Percentiles rank a stretch among this genome's conserved stretches.
These are phyloP conservation scores for Piscicola geometra DNA, from an alignment of 2,888 invertebrate genomes.

Conservation along the genomic window DNA sequence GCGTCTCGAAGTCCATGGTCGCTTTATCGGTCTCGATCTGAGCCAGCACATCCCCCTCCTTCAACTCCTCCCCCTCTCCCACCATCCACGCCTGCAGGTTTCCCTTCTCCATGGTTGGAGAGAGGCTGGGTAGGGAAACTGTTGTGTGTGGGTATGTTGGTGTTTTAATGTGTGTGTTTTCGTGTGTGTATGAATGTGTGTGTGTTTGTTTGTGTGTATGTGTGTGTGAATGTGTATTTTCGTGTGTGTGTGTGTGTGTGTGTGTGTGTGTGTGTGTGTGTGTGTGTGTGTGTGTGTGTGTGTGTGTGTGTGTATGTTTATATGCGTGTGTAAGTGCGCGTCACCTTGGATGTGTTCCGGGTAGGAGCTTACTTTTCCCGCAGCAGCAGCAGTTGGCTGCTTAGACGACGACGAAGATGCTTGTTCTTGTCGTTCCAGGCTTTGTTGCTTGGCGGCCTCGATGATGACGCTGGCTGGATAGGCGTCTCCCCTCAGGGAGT, in stretches of 20 bases:
- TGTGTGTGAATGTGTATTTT: too few species aligned
- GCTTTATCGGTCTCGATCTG: constrained; percentile 99
- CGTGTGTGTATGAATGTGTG: not conserved
- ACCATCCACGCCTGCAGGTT: constrained; percentile 86
- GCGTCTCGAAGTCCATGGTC: constrained; percentile 98
- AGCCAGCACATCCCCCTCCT: constrained; percentile 91
- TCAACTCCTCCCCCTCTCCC: constrained; percentile 70
- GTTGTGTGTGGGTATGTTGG: not conserved
- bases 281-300: too few species aligned
- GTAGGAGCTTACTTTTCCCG: constrained; percentile 33
- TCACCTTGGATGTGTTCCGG: constrained; percentile 39
- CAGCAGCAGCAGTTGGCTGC: constrained; percentile 26
- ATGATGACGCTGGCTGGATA: constrained; percentile 12
- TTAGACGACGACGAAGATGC: not conserved
- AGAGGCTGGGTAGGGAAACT: constrained; percentile 73
- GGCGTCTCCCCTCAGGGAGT: constrained; percentile 39
- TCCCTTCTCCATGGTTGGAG: constrained; percentile 91
- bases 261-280: too few species aligned
- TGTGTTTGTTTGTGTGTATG: constrained; percentile 7
- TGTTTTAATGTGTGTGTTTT: not conserved
- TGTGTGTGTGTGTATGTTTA: too few species aligned
- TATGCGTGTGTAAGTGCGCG: too few species aligned
- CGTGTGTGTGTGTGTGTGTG: too few species aligned
- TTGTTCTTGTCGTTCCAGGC: not conserved
- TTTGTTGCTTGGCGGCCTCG: not conserved